Evolutionary conservation across 2,113 vertebrate species (phyloP).

Genomic region (Bujurquina vittata): DNA sequence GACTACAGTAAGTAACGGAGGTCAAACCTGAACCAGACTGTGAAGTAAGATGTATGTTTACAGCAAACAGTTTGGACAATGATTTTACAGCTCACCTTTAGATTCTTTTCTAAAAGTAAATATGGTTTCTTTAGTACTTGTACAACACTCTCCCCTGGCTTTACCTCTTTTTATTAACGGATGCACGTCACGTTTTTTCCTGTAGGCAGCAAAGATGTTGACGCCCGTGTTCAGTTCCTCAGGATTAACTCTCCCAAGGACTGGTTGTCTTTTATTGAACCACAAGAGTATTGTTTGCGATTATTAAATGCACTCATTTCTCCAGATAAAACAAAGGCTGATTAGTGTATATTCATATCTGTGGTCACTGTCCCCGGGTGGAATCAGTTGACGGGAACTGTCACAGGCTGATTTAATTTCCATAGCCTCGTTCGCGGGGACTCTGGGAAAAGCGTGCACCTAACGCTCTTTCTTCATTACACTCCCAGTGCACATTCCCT

Average conservation of each 20-base stretch:
- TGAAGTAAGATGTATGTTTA: not conserved
- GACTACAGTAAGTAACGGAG: not conserved
- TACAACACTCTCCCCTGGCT: not conserved
- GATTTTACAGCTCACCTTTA: not conserved
- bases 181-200: conserved; percentile 39
- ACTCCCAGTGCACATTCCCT: conserved; percentile 72
- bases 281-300: conserved; percentile 90
- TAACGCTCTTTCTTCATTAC: conserved; percentile 76
- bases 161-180: conserved; percentile 23
- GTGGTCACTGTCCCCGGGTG: conserved; percentile 88
- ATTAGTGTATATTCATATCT: conserved; percentile 90
- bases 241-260: conserved; percentile 41
- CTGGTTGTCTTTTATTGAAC: conserved; percentile 74
- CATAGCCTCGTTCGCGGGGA: conserved; percentile 65
- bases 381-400: conserved; percentile 82
- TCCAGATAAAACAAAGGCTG: conserved; percentile 80
- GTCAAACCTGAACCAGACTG: not conserved
- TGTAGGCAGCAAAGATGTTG: conserved; percentile 28
- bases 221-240: conserved; percentile 29
- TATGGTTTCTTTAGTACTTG: not conserved
- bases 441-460: conserved; percentile 78
- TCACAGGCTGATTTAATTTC: conserved; percentile 90
- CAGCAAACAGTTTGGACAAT: not conserved
- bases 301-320: conserved; percentile 87
- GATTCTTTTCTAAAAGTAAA: not conserved